Conservation (phyloP, 2,888 invertebrate species). For the Cheiracanthium punctorium region DNA sequence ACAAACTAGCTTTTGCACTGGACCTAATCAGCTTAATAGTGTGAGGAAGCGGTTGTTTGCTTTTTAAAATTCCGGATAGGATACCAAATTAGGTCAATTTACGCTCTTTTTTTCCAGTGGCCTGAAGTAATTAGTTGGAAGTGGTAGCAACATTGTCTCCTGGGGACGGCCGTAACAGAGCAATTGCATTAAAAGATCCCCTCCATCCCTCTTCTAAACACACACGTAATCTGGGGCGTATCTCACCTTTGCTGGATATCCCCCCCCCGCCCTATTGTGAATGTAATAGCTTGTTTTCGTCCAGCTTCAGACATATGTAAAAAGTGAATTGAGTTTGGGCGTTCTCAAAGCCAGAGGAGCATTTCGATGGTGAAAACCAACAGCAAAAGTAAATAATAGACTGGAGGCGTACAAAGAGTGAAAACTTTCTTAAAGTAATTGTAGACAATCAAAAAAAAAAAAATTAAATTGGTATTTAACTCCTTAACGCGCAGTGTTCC, state of each 20-base stretch:
- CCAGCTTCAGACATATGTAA: background rate
- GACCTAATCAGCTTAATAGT: conserved; percentile 24
- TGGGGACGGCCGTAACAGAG: conserved; percentile 26
- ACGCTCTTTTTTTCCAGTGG: background rate
- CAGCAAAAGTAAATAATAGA: no score
- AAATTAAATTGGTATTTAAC: no score
- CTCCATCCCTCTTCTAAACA: conserved; percentile 28
- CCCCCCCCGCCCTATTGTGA: background rate
- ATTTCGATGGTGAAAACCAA: background rate
- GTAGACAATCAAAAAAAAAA: no score
- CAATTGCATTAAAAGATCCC: conserved; percentile 52
- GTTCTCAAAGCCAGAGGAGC: background rate
- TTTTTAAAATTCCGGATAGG: conserved; percentile 23
- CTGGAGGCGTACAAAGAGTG: no score
- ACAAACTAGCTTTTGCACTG: conserved; percentile 7
- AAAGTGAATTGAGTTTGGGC: conserved; percentile 1
- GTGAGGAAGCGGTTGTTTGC: conserved; percentile 8
- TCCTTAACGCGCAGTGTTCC: no score
- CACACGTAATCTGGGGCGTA: conserved; percentile 4
- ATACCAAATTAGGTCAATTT: conserved; percentile 26
- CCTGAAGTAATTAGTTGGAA: conserved; percentile 50
- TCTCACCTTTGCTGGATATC: background rate
- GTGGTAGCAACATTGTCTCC: conserved; percentile 36
- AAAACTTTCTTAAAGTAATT: no score
- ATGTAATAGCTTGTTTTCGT: conserved; percentile 2